Evolutionary conservation across 2,113 vertebrate species (phyloP), one percentile per base, ranked within the genome.

Genomic region (Agapornis roseicollis): DNA sequence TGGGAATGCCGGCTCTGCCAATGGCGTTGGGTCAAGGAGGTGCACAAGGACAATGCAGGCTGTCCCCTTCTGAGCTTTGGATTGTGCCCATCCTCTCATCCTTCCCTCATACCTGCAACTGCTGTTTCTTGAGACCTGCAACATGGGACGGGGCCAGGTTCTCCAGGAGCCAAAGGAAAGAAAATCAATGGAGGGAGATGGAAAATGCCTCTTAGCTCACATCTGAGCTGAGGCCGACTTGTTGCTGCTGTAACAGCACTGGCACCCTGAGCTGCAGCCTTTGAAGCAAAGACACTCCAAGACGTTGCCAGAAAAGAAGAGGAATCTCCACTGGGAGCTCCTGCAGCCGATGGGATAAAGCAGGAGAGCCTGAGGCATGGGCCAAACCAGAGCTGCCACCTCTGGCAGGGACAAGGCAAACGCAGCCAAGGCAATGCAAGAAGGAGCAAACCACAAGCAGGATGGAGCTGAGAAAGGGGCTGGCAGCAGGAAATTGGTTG

Each of bases 71-170:
- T 4, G 2, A 31, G 55, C 29, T 79, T 6, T 53, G 93, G 15
- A 5, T 9, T 0, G 33, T 2, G 18, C n/a, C 69, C 6, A 3
- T 16, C 29, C 58, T 7, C 73, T 39, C 7, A 2, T 5, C 1
- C 2, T 27, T 50, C 41, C 72, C 10, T 1, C 12, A 0, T 0
- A 10, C 55, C 66, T 4, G 11, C 71, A 2, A 1, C 63, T 4
- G 28, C 2, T 18, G 49, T 9, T 39, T 28, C 61, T 6, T 4
- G 23, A 19, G 53, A 23, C 60, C 41, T 37, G 66, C 44, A 39
- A 7, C 37, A 20, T 0, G 1, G 25, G 69, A 53, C 0, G 1
- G 18, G 46, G 50, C 46, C 2, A 0, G 47, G 77, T 44, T 52
- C 52, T 35, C 9, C 33, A 58, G 56, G 56, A 58, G 66, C 4